A percentile compares a stretch with the other conserved stretches of the same genome.
Evolutionary conservation across 2,113 vertebrate genomes (phyloP).

Genomic region (Riparia riparia): DNA sequence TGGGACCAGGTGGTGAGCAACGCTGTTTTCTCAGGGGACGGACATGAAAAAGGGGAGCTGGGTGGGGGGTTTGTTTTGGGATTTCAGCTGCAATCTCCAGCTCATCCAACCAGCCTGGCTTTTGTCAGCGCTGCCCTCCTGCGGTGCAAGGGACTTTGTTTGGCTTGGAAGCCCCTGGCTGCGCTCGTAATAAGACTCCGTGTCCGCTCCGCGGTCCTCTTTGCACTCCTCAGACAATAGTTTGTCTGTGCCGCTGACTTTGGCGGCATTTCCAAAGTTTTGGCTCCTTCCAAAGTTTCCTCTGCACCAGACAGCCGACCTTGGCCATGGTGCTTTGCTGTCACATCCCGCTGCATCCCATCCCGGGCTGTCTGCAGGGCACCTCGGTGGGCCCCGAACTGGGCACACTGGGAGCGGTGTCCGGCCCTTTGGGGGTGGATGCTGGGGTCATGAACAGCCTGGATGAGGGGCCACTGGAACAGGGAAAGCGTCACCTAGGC

Average conservation of each 20-base stretch:
- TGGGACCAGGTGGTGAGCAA: neutral
- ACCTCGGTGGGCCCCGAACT: neutral
- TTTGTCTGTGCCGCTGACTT: neutral
- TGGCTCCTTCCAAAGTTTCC: neutral
- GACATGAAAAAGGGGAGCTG: neutral
- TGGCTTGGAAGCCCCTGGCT: neutral
- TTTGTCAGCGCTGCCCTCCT: neutral
- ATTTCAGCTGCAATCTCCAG: neutral
- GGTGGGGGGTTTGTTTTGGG: neutral
- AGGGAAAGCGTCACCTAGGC: fast-evolving
- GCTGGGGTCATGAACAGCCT: neutral
- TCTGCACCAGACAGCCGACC: neutral
- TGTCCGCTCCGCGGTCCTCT: neutral
- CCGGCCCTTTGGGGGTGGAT: neutral
- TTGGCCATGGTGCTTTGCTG: neutral
- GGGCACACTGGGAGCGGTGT: neutral
- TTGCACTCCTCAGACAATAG: conserved; percentile 35
- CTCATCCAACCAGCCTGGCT: neutral
- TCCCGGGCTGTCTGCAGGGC: neutral
- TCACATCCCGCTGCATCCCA: neutral
- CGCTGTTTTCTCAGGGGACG: neutral
- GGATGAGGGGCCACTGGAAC: neutral
- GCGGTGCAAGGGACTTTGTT: neutral
- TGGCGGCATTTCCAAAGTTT: neutral
- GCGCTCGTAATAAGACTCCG: neutral